Evolutionary conservation across 2,888 invertebrate species (phyloP), one percentile per base, ranked within the genome.

Genomic region (Melangyna quadrimaculata): DNA sequence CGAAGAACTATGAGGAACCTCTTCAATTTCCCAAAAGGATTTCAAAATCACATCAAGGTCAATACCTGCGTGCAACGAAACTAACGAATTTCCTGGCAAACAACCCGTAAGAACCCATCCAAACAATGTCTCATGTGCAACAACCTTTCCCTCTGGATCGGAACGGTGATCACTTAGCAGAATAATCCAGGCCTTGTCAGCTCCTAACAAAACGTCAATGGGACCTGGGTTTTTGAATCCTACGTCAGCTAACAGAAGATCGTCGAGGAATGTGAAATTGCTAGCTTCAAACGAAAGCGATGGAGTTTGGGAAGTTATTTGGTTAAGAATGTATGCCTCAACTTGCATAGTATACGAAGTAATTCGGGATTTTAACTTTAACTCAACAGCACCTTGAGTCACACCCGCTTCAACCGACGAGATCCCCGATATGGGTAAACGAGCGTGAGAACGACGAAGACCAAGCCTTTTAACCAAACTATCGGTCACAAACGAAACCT

Each of bases 151-250:
- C 3, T 48, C 48, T n/a, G n/a, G n/a, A n/a, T n/a, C n/a, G n/a
- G n/a, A n/a, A n/a, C n/a, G n/a, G n/a, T n/a, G n/a, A n/a, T n/a
- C n/a, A n/a, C n/a, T n/a, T n/a, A n/a, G n/a, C n/a, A n/a, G n/a
- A n/a, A n/a, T n/a, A n/a, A n/a, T 69, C 69, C 69, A 69, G 37
- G 37, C 51, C 45, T 69, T 69, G 17, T 48, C 48, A 48, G 48
- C 48, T 12, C 48, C 48, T n/a, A 67, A 43, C 45, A 63, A 48
- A 22, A 69, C 51, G 14, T 65, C 65, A 48, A 65, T 65, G 32
- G 27, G 65, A 17, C 65, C 65, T 17, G 65, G 48, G 17, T 17
- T 69, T 35, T 51, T 51, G 35, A 69, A 69, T 51, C 51, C 67
- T 51, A 51, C 37, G n/a, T 70, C 40, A 17, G 70, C 70, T 40